Percentiles rank a stretch among this genome's conserved stretches.
Conservation (phyloP, 2,888 invertebrate species). For the Campoletis raptor region DNA sequence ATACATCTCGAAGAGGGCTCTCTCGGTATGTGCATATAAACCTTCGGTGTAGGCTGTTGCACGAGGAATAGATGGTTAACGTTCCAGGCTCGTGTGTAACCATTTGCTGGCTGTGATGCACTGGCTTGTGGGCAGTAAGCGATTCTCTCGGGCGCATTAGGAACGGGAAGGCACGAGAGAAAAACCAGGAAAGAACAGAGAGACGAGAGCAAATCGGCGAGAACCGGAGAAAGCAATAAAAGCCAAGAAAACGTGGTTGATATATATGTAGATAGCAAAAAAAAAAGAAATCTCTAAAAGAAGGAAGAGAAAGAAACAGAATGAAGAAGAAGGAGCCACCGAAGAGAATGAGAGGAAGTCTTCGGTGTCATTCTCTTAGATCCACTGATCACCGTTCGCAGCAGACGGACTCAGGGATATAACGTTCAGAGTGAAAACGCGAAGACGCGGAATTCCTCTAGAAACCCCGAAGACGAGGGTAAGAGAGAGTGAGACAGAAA, state of each 20-base stretch:
- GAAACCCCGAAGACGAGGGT: constrained; percentile 23
- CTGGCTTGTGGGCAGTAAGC: constrained; percentile 50
- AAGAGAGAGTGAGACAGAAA: constrained; percentile 14
- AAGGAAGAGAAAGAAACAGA: constrained; percentile 18
- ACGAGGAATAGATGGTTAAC: constrained; percentile 38
- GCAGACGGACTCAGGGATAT: constrained; percentile 34
- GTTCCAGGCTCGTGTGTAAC: constrained; percentile 52
- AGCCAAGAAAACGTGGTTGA: constrained; percentile 24
- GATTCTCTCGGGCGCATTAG: constrained; percentile 45
- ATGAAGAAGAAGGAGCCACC: constrained; percentile 19
- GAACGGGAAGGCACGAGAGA: constrained; percentile 8
- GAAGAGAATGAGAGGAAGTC: constrained; percentile 42
- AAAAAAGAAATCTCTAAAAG: neutral
- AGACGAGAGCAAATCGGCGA: constrained; percentile 44
- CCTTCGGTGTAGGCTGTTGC: constrained; percentile 35
- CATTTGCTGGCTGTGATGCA: constrained; percentile 47
- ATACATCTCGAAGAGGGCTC: neutral
- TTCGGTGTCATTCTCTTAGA: constrained; percentile 60
- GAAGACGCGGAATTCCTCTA: constrained; percentile 53
- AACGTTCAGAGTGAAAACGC: constrained; percentile 47
- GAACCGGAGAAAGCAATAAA: constrained; percentile 61
- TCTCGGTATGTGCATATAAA: constrained; percentile 31
- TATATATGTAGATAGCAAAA: constrained; percentile 25
- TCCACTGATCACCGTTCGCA: constrained; percentile 58
- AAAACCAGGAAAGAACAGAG: constrained; percentile 28